phyloP scores from a whole-genome alignment of 2,113 vertebrate genomes.

The Pogona vitticeps region DNA sequence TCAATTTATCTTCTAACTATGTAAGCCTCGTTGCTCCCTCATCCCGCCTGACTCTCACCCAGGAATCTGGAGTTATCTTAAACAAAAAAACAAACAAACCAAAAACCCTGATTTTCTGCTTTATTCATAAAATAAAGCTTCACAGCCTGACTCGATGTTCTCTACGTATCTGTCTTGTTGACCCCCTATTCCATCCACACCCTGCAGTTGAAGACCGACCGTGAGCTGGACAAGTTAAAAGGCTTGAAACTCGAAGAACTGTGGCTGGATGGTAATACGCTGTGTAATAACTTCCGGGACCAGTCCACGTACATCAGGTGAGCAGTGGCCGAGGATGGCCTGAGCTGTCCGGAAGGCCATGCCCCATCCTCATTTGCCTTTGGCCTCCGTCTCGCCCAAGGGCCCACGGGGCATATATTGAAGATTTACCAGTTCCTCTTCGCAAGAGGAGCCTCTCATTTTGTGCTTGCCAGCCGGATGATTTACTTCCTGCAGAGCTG shows the following conservation, averaged over 20 bases:
- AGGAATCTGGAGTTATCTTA: too few relatives aligned
- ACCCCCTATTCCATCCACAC: rapidly evolving
- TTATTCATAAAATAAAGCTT: rapidly evolving
- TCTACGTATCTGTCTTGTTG: rapidly evolving
- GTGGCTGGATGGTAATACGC: constrained; percentile 85
- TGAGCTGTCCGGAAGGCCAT: background rate
- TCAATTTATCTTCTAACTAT: constrained; percentile 89
- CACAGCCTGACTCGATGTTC: rapidly evolving
- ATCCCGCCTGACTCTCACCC: too few relatives aligned
- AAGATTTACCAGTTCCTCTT: background rate
- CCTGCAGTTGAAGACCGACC: constrained; percentile 84
- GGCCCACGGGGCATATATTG: constrained; percentile 19
- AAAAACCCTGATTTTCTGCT: too few relatives aligned
- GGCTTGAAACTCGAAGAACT: constrained; percentile 87
- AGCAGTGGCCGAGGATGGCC: constrained; percentile 60
- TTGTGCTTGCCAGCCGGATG: background rate
- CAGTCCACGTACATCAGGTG: constrained; percentile 90
- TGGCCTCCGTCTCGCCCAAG: constrained; percentile 38
- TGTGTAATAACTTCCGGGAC: constrained; percentile 86
- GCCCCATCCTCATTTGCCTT: constrained; percentile 44
- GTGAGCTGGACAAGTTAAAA: constrained; percentile 89
- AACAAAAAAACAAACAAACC: too few relatives aligned
- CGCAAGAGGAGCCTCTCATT: too few relatives aligned
- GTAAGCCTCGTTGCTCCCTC: constrained; percentile 54
- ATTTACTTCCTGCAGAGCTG: background rate